These are phyloP conservation scores for Euura saliciscinereae DNA, from an alignment of 1,140 invertebrate species.

Conservation along the genomic window DNA sequence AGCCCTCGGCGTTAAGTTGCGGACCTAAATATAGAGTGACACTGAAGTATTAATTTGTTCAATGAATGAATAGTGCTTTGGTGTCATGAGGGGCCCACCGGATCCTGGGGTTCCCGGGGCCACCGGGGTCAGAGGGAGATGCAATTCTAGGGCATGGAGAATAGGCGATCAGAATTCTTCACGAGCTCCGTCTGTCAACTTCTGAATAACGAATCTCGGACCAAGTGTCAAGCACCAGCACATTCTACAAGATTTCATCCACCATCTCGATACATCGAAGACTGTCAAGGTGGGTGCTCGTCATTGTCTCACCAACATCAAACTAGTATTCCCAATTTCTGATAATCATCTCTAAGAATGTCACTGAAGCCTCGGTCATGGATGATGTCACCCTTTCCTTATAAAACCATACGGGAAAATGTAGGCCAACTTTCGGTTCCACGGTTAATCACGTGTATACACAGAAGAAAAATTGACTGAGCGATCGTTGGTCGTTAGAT, in stretches of 20 bases:
- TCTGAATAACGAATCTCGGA: background rate
- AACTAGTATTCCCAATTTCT: too few relatives aligned
- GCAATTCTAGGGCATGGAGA: conserved; percentile 40
- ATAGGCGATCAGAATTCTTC: conserved; percentile 40
- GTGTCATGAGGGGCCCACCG: conserved; percentile 45
- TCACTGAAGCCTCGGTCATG: too few relatives aligned
- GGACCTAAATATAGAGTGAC: conserved; percentile 54
- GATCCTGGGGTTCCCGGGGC: conserved; percentile 17
- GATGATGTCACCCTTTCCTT: too few relatives aligned
- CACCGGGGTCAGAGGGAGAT: conserved; percentile 12
- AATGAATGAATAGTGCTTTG: conserved; percentile 53
- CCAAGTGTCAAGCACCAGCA: background rate
- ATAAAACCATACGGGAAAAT: too few relatives aligned
- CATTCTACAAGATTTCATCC: background rate
- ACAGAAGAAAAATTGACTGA: too few relatives aligned
- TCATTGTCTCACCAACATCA: too few relatives aligned
- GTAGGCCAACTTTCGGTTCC: too few relatives aligned
- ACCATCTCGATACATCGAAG: background rate
- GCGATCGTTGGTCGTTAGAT: too few relatives aligned
- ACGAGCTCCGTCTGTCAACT: conserved; percentile 21
- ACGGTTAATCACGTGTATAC: too few relatives aligned
- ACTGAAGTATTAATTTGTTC: conserved; percentile 57
- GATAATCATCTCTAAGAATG: too few relatives aligned
- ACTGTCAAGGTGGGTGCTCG: background rate
- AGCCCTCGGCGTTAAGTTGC: conserved; percentile 1